Base-by-base conservation (phyloP, 2,888 invertebrate genomes). In the Napeogenes sylphis region DNA sequence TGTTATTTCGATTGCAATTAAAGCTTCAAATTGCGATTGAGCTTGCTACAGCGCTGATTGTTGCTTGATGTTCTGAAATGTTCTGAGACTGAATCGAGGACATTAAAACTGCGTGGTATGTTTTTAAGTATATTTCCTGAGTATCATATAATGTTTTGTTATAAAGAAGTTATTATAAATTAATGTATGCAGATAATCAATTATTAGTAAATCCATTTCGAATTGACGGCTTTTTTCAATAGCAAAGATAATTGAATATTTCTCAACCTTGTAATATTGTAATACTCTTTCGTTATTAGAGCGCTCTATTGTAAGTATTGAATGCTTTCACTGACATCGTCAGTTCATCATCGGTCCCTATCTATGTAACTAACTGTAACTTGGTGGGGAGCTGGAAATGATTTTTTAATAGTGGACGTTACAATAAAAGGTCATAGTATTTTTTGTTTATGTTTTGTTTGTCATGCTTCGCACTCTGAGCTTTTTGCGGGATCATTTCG, bases 211-310 rank as follows among this genome's bases (percentile, higher is more conserved):
- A 47, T 55, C 47, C 62, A 62, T 64, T 62, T 67, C 56, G 46
- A 61, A 62, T 61, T 55, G 63, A 65, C 61, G 63, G 56, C 56
- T 63, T 62, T 61, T 63, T 55, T 61, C 47, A 65, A 66, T 63
- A 65, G 65, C 59, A 61, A 57, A 73, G 72, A 72, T 77, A 76
- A 76, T 76, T 75, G 72, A 77, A 73, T 74, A 73, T 71, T 74
- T 76, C 75, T 66, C 68, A 70, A 72, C 66, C 73, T 60, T 61
- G 60, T 63, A 65, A 60, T 45, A 59, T 60, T 61, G 60, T 63
- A 65, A 60, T 45, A 59, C 56, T 61, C 61, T 65, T 63, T 63
- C 55, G 55, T 45, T 62, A 58, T 60, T 58, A 45, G 60, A 57
- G 58, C 61, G 61, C 51, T 45, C 68, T 58, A 68, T 66, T 63